These are phyloP conservation scores for Tapera naevia DNA, from an alignment of 2,797 vertebrate species.

Conservation along the genomic window DNA sequence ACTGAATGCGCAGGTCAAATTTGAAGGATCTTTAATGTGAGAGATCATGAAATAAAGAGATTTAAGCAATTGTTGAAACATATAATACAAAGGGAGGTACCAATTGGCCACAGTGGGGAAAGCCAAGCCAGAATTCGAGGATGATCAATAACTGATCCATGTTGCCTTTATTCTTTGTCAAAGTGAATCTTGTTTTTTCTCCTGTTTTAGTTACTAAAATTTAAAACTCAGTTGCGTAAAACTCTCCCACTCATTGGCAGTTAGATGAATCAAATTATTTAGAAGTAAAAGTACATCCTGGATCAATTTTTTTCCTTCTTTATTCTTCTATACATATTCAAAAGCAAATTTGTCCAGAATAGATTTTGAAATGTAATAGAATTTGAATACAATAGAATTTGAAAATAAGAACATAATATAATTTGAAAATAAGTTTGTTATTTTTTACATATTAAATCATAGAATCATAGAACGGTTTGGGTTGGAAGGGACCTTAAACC, in stretches of 20 bases:
- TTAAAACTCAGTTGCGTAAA: not conserved
- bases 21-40: not conserved
- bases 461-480: too few relatives aligned
- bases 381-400: too few relatives aligned
- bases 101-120: not conserved
- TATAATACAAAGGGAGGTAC: not conserved
- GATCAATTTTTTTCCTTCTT: not conserved
- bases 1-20: slow-evolving; percentile 18
- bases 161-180: not conserved
- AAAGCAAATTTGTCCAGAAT: not conserved
- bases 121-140: not conserved
- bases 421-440: not conserved
- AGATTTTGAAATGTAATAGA: not conserved
- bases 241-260: not conserved
- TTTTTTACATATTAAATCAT: not conserved
- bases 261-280: not conserved
- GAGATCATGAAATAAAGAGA: not conserved
- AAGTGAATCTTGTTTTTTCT: not conserved
- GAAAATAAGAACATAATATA: not conserved
- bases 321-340: not conserved
- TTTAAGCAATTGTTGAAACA: not conserved
- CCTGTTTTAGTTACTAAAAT: not conserved
- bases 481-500: too few relatives aligned
- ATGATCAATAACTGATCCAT: not conserved
- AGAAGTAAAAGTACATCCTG: not conserved